Conservation (phyloP, 2,888 invertebrate species). For the Petrolisthes manimaculis region DNA sequence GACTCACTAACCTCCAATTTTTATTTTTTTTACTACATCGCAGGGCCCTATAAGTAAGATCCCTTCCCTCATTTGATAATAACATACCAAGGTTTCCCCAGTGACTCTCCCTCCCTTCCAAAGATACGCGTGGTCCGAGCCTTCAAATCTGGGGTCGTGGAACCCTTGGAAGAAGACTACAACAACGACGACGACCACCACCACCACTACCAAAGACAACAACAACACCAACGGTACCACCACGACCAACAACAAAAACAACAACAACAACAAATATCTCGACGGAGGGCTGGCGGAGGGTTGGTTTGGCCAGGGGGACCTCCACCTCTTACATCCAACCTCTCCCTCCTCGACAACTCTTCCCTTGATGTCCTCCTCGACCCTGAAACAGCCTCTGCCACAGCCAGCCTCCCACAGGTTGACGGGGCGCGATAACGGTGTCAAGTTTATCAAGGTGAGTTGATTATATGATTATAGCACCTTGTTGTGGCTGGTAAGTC, state of each 20-base stretch:
- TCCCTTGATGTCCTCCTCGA: constrained; percentile 36
- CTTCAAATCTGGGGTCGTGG: constrained; percentile 39
- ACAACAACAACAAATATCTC: too few relatives aligned
- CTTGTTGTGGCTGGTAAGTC: too few relatives aligned
- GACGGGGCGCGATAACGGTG: constrained; percentile 18
- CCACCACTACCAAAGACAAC: too few relatives aligned
- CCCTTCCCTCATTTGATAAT: not conserved
- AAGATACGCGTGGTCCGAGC: constrained; percentile 40
- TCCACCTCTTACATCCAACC: not conserved
- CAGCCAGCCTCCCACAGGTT: constrained; percentile 12
- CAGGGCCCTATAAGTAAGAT: not conserved
- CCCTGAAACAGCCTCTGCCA: constrained; percentile 7
- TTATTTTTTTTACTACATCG: too few relatives aligned
- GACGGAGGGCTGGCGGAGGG: too few relatives aligned
- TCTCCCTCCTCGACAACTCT: constrained; percentile 10
- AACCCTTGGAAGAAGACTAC: constrained; percentile 14
- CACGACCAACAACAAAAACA: too few relatives aligned
- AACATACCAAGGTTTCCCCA: not conserved
- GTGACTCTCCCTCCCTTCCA: not conserved
- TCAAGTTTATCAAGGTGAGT: constrained; percentile 6
- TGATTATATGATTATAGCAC: too few relatives aligned
- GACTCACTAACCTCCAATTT: too few relatives aligned
- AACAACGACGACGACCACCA: not conserved
- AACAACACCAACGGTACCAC: too few relatives aligned
- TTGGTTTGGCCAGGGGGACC: too few relatives aligned